Conservation (phyloP, 2,797 vertebrate genomes). For the Pseudopleuronectes americanus region DNA sequence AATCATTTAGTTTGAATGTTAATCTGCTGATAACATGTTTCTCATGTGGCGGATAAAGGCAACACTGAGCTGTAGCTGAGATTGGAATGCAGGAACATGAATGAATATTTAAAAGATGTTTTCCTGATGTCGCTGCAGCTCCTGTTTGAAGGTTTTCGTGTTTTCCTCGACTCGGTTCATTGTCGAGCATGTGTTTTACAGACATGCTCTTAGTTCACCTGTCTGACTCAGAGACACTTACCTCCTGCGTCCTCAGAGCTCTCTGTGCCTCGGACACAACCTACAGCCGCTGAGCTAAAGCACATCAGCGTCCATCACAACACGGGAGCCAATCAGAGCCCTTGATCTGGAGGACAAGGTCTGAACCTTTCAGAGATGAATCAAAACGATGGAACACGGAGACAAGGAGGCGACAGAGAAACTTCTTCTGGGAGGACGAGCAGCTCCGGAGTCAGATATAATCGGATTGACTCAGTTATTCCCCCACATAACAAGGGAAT, state of each 20-base stretch:
- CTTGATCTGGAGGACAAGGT: slow-evolving; percentile 20
- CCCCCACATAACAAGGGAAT: not conserved
- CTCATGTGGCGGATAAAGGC: not conserved
- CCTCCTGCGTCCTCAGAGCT: slow-evolving; percentile 63
- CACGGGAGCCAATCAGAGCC: slow-evolving; percentile 9
- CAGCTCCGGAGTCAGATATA: not conserved
- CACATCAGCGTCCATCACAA: slow-evolving; percentile 51
- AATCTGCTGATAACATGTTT: not conserved
- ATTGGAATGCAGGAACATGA: not conserved
- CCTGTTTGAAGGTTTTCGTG: too few species aligned
- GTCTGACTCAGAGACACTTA: slow-evolving; percentile 59
- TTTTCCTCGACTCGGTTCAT: too few species aligned
- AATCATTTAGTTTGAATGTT: not conserved
- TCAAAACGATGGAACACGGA: not conserved
- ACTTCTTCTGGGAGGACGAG: slow-evolving; percentile 25
- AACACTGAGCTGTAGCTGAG: not conserved
- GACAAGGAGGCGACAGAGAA: slow-evolving; percentile 8
- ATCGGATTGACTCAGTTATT: not conserved
- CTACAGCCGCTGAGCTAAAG: slow-evolving; percentile 59
- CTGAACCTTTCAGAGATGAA: not conserved
- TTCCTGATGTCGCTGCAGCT: too few species aligned
- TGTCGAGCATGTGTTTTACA: too few species aligned
- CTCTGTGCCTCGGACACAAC: slow-evolving; percentile 43
- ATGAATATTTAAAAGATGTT: too few species aligned
- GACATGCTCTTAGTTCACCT: not conserved